Conservation (phyloP, 1,140 invertebrate genomes). For the Nautilus pompilius region DNA sequence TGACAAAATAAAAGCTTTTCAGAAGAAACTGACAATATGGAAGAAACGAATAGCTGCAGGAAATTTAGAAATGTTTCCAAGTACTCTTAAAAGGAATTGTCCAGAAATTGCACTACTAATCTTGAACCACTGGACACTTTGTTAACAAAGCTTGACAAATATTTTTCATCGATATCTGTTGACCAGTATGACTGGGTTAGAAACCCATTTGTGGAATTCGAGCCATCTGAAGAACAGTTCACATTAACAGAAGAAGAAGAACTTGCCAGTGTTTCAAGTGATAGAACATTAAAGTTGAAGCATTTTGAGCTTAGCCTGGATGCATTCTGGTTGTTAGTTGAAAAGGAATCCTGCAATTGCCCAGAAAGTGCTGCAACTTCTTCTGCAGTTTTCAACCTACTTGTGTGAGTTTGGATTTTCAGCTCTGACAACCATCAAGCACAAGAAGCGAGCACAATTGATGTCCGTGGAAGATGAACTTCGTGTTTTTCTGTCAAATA, state of each 20-base stretch:
- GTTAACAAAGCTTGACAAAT: background rate
- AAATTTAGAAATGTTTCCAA: slow-evolving; percentile 1
- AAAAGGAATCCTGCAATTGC: slow-evolving; percentile 4
- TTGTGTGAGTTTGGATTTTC: too few species aligned
- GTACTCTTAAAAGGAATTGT: background rate
- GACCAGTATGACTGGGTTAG: slow-evolving; percentile 2
- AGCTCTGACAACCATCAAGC: too few species aligned
- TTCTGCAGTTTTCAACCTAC: too few species aligned
- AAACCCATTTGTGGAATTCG: background rate
- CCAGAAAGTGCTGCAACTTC: too few species aligned
- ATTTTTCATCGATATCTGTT: slow-evolving; percentile 3
- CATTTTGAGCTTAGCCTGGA: slow-evolving; percentile 1
- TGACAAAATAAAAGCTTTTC: too few species aligned
- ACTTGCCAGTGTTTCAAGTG: slow-evolving; percentile 1
- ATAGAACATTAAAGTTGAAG: slow-evolving; percentile 3
- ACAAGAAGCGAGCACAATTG: too few species aligned
- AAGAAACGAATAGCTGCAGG: background rate
- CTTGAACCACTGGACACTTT: background rate
- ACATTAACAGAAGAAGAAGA: slow-evolving; percentile 4
- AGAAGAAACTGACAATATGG: background rate
- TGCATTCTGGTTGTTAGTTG: slow-evolving; percentile 5
- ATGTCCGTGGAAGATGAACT: too few species aligned
- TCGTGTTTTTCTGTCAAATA: too few species aligned
- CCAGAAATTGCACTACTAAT: background rate
- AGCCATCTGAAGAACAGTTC: slow-evolving; percentile 2